Conservation (phyloP, 2,888 invertebrate genomes). For the Ophonus ardosiacus region DNA sequence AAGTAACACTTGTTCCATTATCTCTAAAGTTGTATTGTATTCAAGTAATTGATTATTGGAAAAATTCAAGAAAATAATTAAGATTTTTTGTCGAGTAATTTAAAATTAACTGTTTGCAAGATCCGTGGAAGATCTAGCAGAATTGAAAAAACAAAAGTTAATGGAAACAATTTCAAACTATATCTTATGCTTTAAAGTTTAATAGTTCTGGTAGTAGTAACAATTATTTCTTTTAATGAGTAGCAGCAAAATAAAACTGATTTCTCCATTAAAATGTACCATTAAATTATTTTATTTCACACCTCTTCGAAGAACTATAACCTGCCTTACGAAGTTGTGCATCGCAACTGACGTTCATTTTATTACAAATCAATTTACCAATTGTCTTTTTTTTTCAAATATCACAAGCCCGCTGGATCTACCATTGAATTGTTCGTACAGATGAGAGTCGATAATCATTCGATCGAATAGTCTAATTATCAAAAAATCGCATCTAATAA, state of each 20-base stretch:
- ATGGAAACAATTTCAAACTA: neutral
- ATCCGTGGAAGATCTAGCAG: neutral
- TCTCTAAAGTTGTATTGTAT: too few relatives aligned
- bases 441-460: too few relatives aligned
- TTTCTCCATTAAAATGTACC: neutral
- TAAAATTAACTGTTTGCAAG: too few relatives aligned
- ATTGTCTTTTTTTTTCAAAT: slow-evolving; percentile 41
- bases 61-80: too few relatives aligned
- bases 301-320: slow-evolving; percentile 4
- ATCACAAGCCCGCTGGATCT: slow-evolving; percentile 23
- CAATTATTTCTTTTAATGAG: slow-evolving; percentile 22
- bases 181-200: too few relatives aligned
- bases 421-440: slow-evolving; percentile 27
- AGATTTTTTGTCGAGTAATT: too few relatives aligned
- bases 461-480: too few relatives aligned
- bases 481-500: too few relatives aligned
- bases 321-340: neutral
- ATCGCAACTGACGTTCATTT: neutral
- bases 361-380: slow-evolving; percentile 41
- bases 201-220: slow-evolving; percentile 13
- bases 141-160: neutral
- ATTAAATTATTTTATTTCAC: slow-evolving; percentile 18
- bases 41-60: too few relatives aligned
- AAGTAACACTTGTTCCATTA: too few relatives aligned
- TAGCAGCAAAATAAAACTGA: neutral